These are phyloP conservation scores for Lasioglossum zephyrum DNA, from an alignment of 2,888 invertebrate species.

Conservation along the genomic window DNA sequence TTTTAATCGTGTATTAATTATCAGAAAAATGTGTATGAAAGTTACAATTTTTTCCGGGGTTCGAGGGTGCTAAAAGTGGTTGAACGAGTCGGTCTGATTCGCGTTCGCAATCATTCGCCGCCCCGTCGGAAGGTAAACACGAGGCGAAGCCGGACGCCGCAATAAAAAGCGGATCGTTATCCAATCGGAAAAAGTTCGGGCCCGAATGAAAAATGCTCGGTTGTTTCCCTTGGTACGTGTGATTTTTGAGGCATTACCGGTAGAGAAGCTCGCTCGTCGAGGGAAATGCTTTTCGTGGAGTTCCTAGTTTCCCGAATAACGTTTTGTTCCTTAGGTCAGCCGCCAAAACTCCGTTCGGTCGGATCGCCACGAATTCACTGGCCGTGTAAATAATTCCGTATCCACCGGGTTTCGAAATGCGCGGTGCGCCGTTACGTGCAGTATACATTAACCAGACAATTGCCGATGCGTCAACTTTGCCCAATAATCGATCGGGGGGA, in stretches of 20 bases:
- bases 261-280: not conserved
- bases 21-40: not conserved
- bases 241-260: slow-evolving; percentile 1
- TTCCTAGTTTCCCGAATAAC: not conserved
- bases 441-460: slow-evolving; percentile 61
- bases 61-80: not conserved
- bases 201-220: not conserved
- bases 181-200: not conserved
- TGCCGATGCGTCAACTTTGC: slow-evolving; percentile 61
- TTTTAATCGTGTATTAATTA: not conserved
- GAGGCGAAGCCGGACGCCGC: not conserved
- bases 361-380: slow-evolving; percentile 8
- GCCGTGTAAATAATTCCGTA: slow-evolving; percentile 50
- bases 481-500: slow-evolving; percentile 53
- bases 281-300: not conserved
- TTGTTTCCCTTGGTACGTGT: not conserved
- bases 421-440: slow-evolving; percentile 38
- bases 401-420: not conserved
- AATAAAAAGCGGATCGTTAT: slow-evolving; percentile 1
- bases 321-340: slow-evolving; percentile 8
- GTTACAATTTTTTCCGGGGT: not conserved
- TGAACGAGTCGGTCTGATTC: not conserved
- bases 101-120: not conserved
- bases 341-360: slow-evolving; percentile 6
- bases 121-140: not conserved